A percentile compares a stretch with the other conserved stretches of the same genome.
Evolutionary conservation across 2,113 vertebrate genomes (phyloP).

Genomic region (Crotalus tigris): DNA sequence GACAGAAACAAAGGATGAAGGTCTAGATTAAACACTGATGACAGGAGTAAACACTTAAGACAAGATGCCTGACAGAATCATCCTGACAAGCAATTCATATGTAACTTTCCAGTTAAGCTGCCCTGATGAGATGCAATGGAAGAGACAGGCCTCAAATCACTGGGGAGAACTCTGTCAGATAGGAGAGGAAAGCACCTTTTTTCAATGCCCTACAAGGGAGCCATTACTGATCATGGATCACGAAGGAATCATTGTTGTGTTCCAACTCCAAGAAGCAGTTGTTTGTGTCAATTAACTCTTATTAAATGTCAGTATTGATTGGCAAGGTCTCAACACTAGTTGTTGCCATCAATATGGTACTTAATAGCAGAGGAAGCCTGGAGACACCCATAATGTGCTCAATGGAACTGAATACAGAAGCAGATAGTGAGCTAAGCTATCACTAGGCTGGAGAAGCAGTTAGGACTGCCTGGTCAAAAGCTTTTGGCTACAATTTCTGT

Average conservation of each 20-base stretch:
- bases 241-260: constrained; percentile 70
- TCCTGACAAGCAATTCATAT: constrained; percentile 81
- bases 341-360: constrained; percentile 76
- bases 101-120: constrained; percentile 79
- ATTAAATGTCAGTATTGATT: constrained; percentile 78
- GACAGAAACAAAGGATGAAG: constrained; percentile 52
- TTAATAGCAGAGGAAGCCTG: constrained; percentile 66
- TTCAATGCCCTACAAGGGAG: constrained; percentile 64
- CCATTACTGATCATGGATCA: constrained; percentile 77
- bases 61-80: constrained; percentile 77
- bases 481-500: constrained; percentile 45
- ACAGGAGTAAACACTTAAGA: constrained; percentile 73
- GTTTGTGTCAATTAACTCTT: constrained; percentile 77
- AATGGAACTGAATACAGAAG: constrained; percentile 55
- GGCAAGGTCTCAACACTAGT: constrained; percentile 76
- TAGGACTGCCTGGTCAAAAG: constrained; percentile 40
- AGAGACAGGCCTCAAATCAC: constrained; percentile 70
- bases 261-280: constrained; percentile 68
- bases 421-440: constrained; percentile 41
- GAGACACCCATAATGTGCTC: constrained; percentile 58
- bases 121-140: constrained; percentile 70
- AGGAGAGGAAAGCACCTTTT: constrained; percentile 64
- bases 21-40: constrained; percentile 63
- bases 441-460: constrained; percentile 20
- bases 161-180: constrained; percentile 67